These are phyloP conservation scores for Ispidina lecontei DNA, from an alignment of 2,797 vertebrate species.

Conservation along the genomic window DNA sequence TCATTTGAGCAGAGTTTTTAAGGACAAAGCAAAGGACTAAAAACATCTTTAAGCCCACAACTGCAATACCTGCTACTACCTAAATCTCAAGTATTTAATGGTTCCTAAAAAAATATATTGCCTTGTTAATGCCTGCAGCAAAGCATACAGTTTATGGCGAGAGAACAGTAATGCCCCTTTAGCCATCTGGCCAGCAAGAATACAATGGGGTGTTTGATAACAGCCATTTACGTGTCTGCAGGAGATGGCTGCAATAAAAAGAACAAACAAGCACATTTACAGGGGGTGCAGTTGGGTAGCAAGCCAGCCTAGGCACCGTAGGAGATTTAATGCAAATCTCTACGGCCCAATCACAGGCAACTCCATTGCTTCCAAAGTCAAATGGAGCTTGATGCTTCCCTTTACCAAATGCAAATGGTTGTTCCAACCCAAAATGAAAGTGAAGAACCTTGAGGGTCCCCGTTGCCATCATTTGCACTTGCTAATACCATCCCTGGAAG, in stretches of 20 bases:
- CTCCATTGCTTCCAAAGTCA: conserved; percentile 42
- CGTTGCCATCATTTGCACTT: background rate
- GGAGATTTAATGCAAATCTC: conserved; percentile 47
- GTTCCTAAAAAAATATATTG: conserved; percentile 66
- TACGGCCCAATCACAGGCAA: background rate
- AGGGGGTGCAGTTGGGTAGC: background rate
- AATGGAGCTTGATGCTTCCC: background rate
- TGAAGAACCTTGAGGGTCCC: background rate
- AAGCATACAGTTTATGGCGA: conserved; percentile 58
- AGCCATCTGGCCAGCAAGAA: conserved; percentile 73
- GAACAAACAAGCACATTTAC: conserved; percentile 65
- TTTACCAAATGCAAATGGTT: background rate
- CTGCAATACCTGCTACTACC: conserved; percentile 52
- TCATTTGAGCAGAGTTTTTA: conserved; percentile 50
- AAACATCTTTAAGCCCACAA: conserved; percentile 18
- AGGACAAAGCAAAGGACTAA: conserved; percentile 52
- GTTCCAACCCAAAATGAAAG: background rate
- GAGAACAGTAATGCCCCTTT: conserved; percentile 60
- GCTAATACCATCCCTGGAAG: background rate
- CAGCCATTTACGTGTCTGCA: conserved; percentile 39
- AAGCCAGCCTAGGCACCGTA: background rate
- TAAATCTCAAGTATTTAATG: conserved; percentile 71
- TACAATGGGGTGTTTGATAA: conserved; percentile 62
- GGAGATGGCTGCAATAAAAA: conserved; percentile 65
- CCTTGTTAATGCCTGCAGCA: conserved; percentile 69